These are phyloP conservation scores for Drosophila watanabei DNA, from an alignment of 1,140 invertebrate species.

Conservation along the genomic window DNA sequence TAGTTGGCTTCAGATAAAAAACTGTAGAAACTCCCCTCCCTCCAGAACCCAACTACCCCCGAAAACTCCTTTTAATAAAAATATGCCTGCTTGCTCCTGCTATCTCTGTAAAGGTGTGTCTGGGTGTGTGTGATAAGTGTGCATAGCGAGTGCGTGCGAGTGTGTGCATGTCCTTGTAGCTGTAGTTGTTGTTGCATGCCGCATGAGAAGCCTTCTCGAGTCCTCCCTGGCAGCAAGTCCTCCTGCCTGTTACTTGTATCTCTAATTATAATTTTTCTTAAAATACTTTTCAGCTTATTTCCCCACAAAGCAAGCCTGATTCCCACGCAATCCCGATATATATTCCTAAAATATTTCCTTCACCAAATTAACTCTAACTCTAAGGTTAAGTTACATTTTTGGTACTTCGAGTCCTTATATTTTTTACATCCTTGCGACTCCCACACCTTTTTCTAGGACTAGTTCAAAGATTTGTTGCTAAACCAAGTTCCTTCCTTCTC, in stretches of 20 bases:
- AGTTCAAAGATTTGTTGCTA: background rate
- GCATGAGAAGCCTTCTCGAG: conserved; percentile 27
- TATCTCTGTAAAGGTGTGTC: conserved; percentile 12
- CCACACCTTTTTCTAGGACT: background rate
- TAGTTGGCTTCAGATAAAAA: conserved; percentile 45
- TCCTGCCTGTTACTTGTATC: background rate
- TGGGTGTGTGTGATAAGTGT: conserved; percentile 16
- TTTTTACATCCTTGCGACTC: background rate
- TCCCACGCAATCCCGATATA: background rate
- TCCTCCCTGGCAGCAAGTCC: conserved; percentile 7
- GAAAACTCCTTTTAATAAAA: background rate
- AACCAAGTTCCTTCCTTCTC: too few species aligned
- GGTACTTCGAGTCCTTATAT: background rate
- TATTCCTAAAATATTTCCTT: too few species aligned
- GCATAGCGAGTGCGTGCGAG: conserved; percentile 19
- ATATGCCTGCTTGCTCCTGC: conserved; percentile 6
- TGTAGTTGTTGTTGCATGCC: conserved; percentile 32
- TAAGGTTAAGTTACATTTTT: background rate
- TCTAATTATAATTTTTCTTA: background rate
- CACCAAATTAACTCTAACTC: background rate
- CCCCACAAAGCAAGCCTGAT: background rate
- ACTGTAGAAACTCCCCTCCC: conserved; percentile 7
- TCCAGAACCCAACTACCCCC: background rate
- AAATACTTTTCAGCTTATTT: background rate
- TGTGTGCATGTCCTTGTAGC: conserved; percentile 30